Evolutionary conservation across 1,140 invertebrate genomes (phyloP).

Genomic region (Panulirus ornatus): DNA sequence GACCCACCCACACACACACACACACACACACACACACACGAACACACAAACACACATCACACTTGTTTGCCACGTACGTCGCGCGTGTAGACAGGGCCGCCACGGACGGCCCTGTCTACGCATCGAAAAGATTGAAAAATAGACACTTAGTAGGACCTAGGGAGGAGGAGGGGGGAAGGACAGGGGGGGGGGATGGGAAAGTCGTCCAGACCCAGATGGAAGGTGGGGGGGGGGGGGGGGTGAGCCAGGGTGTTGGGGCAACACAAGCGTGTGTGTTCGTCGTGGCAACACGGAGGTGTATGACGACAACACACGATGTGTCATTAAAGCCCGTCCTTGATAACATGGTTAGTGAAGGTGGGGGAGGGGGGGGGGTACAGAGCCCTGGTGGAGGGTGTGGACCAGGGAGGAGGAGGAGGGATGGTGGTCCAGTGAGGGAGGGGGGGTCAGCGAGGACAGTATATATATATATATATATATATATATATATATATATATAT

Average conservation of each 20-base stretch:
- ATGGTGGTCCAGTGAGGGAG: background rate
- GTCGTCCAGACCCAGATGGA: background rate
- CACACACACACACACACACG: slow-evolving; percentile 12
- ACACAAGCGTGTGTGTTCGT: too few species aligned
- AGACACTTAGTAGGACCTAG: background rate
- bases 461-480: background rate
- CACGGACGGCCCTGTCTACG: too few species aligned
- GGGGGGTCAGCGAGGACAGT: background rate
- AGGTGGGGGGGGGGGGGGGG: background rate
- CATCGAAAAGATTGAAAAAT: too few species aligned
- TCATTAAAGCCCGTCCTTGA: slow-evolving; percentile 17
- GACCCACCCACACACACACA: slow-evolving; percentile 11
- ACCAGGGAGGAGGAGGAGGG: background rate
- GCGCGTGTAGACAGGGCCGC: too few species aligned
- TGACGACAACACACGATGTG: too few species aligned
- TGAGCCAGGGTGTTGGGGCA: background rate
- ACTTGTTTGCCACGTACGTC: too few species aligned
- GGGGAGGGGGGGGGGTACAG: background rate
- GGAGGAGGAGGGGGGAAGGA: background rate
- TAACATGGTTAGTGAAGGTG: background rate
- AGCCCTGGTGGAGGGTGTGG: background rate
- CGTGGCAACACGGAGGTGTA: too few species aligned
- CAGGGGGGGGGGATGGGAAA: background rate
- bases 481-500: background rate
- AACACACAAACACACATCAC: slow-evolving; percentile 1